Percentiles rank a stretch among this genome's conserved stretches.
These are phyloP conservation scores for Phalacrocorax pelagicus DNA, from an alignment of 2,113 vertebrate species.

Conservation along the genomic window DNA sequence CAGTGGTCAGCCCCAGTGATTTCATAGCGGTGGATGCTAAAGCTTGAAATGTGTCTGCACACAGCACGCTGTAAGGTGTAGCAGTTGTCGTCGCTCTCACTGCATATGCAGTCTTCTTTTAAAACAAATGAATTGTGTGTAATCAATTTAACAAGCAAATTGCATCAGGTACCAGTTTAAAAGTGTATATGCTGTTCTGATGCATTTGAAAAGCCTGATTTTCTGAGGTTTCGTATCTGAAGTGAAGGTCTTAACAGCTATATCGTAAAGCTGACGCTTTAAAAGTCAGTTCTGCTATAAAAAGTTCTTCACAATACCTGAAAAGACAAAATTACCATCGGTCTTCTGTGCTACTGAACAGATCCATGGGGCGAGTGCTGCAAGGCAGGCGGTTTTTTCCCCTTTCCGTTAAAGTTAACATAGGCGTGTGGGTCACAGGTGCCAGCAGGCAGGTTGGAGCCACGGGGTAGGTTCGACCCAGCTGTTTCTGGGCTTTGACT, in stretches of 20 bases:
- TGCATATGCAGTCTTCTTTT: neutral
- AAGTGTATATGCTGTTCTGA: neutral
- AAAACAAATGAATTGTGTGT: neutral
- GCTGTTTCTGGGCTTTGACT: neutral
- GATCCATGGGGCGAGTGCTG: fast-evolving
- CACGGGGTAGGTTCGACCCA: neutral
- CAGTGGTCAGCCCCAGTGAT: neutral
- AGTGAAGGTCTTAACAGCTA: neutral
- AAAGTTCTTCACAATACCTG: neutral
- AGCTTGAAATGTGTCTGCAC: too few relatives aligned
- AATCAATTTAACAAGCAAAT: neutral
- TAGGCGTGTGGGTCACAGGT: neutral
- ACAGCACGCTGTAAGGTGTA: fast-evolving
- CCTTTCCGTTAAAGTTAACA: fast-evolving
- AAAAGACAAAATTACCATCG: neutral
- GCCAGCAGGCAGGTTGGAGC: neutral
- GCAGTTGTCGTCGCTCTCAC: too few relatives aligned
- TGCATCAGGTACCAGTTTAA: neutral
- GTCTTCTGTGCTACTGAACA: neutral
- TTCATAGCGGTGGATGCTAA: fast-evolving
- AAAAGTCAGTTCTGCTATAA: neutral
- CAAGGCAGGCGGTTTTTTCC: neutral
- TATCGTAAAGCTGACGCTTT: neutral
- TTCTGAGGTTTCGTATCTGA: neutral
- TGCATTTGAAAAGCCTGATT: neutral